These are phyloP conservation scores for Pantherophis vulpinus DNA, from an alignment of 2,797 vertebrate species.

Conservation along the genomic window DNA sequence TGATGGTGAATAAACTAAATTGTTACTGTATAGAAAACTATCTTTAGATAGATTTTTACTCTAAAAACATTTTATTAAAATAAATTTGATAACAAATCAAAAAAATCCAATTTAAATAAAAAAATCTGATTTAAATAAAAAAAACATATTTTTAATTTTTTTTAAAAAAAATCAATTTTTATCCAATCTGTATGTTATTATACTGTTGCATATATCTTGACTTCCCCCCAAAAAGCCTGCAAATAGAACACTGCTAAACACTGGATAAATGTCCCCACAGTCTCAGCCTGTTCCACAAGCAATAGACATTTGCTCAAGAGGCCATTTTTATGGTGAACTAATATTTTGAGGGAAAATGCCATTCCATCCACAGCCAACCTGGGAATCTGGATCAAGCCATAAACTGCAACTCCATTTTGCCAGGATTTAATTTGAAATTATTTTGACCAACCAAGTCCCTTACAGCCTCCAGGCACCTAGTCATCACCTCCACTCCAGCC, in stretches of 20 bases:
- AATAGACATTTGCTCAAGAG: background rate
- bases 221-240: background rate
- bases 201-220: background rate
- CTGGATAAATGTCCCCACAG: background rate
- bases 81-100: no score
- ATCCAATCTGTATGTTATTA: background rate
- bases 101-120: no score
- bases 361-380: background rate
- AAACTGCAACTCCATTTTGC: background rate
- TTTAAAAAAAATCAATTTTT: no score
- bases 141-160: no score
- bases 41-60: no score
- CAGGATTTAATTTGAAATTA: background rate
- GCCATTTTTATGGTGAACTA: background rate
- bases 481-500: background rate
- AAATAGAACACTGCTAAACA: background rate
- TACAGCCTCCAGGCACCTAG: background rate
- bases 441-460: background rate
- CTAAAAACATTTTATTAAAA: no score
- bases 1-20: no score
- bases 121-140: no score
- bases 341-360: background rate
- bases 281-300: background rate
- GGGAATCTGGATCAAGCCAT: background rate
- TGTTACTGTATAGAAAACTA: no score